Base-by-base conservation (phyloP, 2,888 invertebrate species). In the Archips crataeganus region DNA sequence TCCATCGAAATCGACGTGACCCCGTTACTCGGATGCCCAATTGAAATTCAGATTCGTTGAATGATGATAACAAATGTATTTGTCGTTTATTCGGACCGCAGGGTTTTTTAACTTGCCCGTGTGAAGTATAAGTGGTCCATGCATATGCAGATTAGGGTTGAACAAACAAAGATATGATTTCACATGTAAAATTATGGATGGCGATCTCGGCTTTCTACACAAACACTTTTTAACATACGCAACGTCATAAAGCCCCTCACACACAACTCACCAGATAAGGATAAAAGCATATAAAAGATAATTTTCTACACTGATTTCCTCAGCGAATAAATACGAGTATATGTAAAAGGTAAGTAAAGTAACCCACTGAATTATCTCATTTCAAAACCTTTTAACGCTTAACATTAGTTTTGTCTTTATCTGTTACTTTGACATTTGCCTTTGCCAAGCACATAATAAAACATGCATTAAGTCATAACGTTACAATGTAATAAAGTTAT, bases 31-130 rank as follows among this genome's bases (percentile, higher is more conserved):
- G 85, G 85, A 84, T 84, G 83, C 81, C 82, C 81, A 84, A 91
- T 93, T 92, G 92, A 93, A 93, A 89, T 94, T 91, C 87, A 93
- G 86, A 93, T 93, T 82, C 45, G 79, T 79, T 82, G 85, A 89
- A 92, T 91, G 85, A 89, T 89, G 91, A 89, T 91, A 90, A 87
- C 87, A 90, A 90, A 92, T 90, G 82, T 88, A 85, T 89, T 88
- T 87, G 86, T 88, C 89, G 90, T 89, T 86, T 87, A 86, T 76
- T 77, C 79, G 86, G 92, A 92, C 93, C 93, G 91, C 92, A 86
- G 88, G 77, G 80, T 86, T 85, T 85, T 84, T 85, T 85, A 87
- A 82, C 84, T 79, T 81, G 78, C 77, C 79, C 85, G 81, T 86
- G 85, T 83, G 81, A 81, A 81, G 85, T 79, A 90, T 90, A 87